Evolutionary conservation across 2,888 invertebrate genomes (phyloP), one percentile per base, ranked within the genome.

Genomic region (Empis stercorea): DNA sequence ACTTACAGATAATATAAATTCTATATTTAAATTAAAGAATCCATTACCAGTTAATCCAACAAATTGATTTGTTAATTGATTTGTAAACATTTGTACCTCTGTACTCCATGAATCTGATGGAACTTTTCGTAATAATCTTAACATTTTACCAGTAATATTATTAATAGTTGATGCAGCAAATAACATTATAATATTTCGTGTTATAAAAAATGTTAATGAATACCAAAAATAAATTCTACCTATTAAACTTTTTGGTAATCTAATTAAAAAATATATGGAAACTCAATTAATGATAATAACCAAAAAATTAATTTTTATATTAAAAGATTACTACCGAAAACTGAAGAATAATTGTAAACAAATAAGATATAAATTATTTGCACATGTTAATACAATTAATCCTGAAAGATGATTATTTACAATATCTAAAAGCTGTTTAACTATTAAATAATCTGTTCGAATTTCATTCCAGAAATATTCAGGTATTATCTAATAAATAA

Each of bases 341-440:
- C 65, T 65, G 55, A 80, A 74, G 54, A 82, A 82, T 1, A 85
- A 68, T 57, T 85, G 84, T 52, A 82, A 72, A 54, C 84, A 84
- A 51, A 85, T 83, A 56, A 85, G 85, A 59, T 80, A 84, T 52
- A 84, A 73, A 59, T 84, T 83, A 52, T 79, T 83, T 39, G 76
- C 68, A 56, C 80, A 83, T 0, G 82, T 81, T 11, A 84, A 61
- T 1, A 83, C 62, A 1, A 83, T 74, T 40, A 85, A 65, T 7
- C 74, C 69, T 10, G 81, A 77, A n/a, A 85, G 70, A 30, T 75
- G 70, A 1, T 64, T 60, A 56, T 84, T 81, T 1, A 84, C 67
- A 27, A 69, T 66, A 39, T 76, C 73, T n/a, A 81, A 76, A 13
- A 85, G 67, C 1, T 72, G 67, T 2, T 80, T 76, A 30, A 85